Evolutionary conservation across 2,888 invertebrate species (phyloP), one percentile per base, ranked within the genome.

Genomic region (Zeuzera pyrina): DNA sequence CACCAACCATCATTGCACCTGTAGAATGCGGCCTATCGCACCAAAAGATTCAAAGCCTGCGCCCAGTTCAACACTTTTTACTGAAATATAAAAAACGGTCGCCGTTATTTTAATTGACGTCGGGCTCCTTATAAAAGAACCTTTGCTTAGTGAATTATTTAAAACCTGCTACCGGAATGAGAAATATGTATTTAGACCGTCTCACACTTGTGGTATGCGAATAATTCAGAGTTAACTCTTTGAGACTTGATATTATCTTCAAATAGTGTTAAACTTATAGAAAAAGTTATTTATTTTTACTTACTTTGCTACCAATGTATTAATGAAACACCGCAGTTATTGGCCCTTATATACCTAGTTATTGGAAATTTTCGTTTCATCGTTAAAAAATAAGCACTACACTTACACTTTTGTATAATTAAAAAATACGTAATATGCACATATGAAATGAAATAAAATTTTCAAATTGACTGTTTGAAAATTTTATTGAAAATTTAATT

Each of bases 31-130:
- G n/a, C 56, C 68, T 78, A 83, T 79, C 81, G 58, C 61, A 47
- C 53, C 58, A 50, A 60, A 59, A 78, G 83, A 83, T 81, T 77
- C 76, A 79, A 78, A 74, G 70, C 57, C 47, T 46, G 43, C 54
- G 45, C 55, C 54, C n/a, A n/a, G 56, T 55, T 56, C 49, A 52
- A 64, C 66, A 66, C 67, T 70, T 70, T 69, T 66, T 63, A 30
- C 31, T 8, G 19, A 24, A 5, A 15, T 12, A 12, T 25, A 64
- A 60, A 63, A 52, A 47, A 42, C 46, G 44, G 36, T 38, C 57
- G 42, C 60, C 62, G 70, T 61, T 72, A 79, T 79, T 79, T 81
- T 81, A 81, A 83, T 79, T 79, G 77, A 78, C 70, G 67, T 48
- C 58, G 64, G 61, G 48, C 44, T 54, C 58, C 54, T 65, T 68